Evolutionary conservation across 2,888 invertebrate species (phyloP).

Genomic region (Nomada fabriciana): DNA sequence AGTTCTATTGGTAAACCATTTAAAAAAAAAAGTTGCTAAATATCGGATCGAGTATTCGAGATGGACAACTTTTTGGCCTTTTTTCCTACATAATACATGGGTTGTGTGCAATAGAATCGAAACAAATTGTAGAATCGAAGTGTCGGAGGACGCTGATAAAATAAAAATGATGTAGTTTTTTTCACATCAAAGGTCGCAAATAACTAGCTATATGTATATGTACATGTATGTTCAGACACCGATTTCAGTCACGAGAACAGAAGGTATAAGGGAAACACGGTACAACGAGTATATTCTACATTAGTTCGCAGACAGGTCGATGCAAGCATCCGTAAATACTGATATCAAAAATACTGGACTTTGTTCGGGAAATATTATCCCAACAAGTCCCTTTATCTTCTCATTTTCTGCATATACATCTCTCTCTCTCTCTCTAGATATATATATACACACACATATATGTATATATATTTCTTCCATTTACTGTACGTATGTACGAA

Average conservation of each 20-base stretch:
- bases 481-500: constrained; percentile 42
- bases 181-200: constrained; percentile 39
- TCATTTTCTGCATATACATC: constrained; percentile 49
- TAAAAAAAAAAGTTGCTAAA: constrained; percentile 63
- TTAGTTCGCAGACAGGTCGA: constrained; percentile 72
- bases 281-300: constrained; percentile 71
- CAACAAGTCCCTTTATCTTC: constrained; percentile 59
- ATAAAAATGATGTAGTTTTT: constrained; percentile 6
- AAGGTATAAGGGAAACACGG: constrained; percentile 34
- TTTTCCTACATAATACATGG: constrained; percentile 32
- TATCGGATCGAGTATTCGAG: constrained; percentile 51
- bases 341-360: constrained; percentile 83
- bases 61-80: constrained; percentile 31
- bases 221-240: no score
- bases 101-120: constrained; percentile 18
- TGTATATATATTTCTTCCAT: constrained; percentile 25
- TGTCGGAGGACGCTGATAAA: constrained; percentile 55
- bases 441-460: constrained; percentile 21
- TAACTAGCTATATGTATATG: no score
- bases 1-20: constrained; percentile 67
- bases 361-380: constrained; percentile 64
- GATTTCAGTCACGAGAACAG: constrained; percentile 14
- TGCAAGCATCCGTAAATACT: constrained; percentile 79
- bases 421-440: constrained; percentile 39
- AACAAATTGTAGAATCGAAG: constrained; percentile 39